Base-by-base conservation (phyloP, 1,140 invertebrate species). In the Diuraphis noxia region DNA sequence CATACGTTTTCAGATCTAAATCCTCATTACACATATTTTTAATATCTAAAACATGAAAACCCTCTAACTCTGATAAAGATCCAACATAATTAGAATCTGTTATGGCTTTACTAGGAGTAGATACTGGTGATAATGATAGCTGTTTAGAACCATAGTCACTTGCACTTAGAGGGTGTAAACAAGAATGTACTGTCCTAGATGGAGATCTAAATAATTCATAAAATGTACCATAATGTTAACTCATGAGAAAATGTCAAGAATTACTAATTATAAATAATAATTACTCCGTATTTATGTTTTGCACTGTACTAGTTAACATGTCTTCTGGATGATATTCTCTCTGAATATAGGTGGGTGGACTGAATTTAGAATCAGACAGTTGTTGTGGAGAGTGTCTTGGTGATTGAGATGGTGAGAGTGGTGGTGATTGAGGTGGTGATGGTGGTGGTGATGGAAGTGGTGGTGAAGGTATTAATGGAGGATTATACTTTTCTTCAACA, bases 271-370 rank as follows among this genome's bases (percentile, higher is more conserved):
- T 1, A 81, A 81, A 38, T n/a, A 43, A 85, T 85, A 85, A 9
- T 82, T 91, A 91, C 89, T 91, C 89, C 17, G 77, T 91, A 30
- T 52, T 82, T 6, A 91, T 91, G 30, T 77, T 49, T 79, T 91
- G 77, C 23, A 81, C 43, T 81, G 89, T 91, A 81, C 63, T 91
- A 52, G 89, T 91, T 91, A 91, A 91, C 89, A 91, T 91, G 30
- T 91, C 89, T 82, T 91, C 89, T 36, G 89, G 89, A 81, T 91
- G 89, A 79, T 82, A 91, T 30, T 91, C 89, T 91, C 77, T 77
- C 40, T 91, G 38, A 52, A 46, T 34, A 52, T 91, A 91, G 23
- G 36, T n/a, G 49, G 89, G 34, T n/a, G 77, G 89, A 52, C 89
- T 81, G 40, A 82, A 91, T 25, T 91, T 79, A n/a, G 41, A 79